Evolutionary conservation across 2,113 vertebrate species (phyloP).

Genomic region (Tretioscincus oriximinensis): DNA sequence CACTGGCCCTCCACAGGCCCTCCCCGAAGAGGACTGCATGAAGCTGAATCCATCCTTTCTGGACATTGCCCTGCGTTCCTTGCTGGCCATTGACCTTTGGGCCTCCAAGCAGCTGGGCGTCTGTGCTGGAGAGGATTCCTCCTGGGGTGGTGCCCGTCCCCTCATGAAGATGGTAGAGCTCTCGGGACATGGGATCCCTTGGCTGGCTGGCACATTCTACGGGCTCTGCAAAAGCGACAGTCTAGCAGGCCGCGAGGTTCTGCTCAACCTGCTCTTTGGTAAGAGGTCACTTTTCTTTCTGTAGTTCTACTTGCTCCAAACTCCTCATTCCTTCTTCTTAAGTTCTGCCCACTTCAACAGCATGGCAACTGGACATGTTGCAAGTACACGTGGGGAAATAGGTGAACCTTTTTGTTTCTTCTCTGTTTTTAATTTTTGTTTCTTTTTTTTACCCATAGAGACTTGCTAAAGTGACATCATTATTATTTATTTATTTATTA

Average conservation of each 20-base stretch:
- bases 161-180: constrained; percentile 94
- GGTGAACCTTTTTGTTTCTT: background rate
- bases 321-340: background rate
- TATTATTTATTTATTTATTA: too few species aligned
- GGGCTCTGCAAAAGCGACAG: constrained; percentile 88
- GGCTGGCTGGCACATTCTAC: constrained; percentile 86
- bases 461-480: too few species aligned
- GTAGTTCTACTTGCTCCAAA: background rate
- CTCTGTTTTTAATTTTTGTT: too few species aligned
- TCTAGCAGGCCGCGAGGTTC: constrained; percentile 87
- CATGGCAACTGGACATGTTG: too few species aligned
- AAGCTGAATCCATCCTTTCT: constrained; percentile 89
- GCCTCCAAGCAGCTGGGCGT: constrained; percentile 92
- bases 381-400: background rate
- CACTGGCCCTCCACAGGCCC: constrained; percentile 57
- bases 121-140: constrained; percentile 88
- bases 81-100: constrained; percentile 94
- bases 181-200: constrained; percentile 92
- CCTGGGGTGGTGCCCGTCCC: constrained; percentile 89
- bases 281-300: constrained; percentile 48
- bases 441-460: too few species aligned
- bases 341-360: background rate
- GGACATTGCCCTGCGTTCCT: constrained; percentile 89
- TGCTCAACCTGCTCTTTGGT: constrained; percentile 93
- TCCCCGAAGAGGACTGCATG: constrained; percentile 88